Evolutionary conservation across 2,797 vertebrate genomes (phyloP).

Genomic region (Cyprinodon diabolis): DNA sequence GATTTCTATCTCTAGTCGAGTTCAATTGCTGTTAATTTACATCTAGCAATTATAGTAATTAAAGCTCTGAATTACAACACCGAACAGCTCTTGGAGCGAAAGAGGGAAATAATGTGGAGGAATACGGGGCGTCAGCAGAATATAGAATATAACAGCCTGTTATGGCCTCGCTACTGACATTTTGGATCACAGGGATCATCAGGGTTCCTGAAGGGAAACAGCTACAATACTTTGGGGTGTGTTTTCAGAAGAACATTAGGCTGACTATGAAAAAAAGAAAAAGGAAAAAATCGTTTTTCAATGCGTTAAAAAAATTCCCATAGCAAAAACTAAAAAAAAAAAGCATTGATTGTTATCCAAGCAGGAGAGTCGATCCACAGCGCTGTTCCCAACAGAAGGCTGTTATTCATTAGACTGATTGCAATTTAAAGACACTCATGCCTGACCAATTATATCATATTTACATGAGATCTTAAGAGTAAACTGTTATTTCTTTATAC

Average conservation of each 20-base stretch:
- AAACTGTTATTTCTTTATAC: constrained; percentile 72
- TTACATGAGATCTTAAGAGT: constrained; percentile 68
- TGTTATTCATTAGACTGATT: constrained; percentile 79
- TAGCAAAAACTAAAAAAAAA: constrained; percentile 54
- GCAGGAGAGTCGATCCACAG: constrained; percentile 57
- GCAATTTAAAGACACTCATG: constrained; percentile 74
- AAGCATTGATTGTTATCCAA: constrained; percentile 50
- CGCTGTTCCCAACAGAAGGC: constrained; percentile 68
- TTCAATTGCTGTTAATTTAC: constrained; percentile 84
- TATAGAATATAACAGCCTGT: constrained; percentile 42
- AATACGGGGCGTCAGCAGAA: constrained; percentile 71
- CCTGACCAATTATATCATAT: constrained; percentile 73
- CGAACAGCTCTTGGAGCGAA: constrained; percentile 57
- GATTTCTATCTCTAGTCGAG: constrained; percentile 83
- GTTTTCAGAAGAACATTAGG: constrained; percentile 11
- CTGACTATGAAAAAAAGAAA: constrained; percentile 6
- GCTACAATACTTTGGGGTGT: constrained; percentile 15
- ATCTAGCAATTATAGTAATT: constrained; percentile 83
- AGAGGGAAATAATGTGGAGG: constrained; percentile 59
- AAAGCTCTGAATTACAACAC: constrained; percentile 71
- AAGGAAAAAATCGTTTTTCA: constrained; percentile 33
- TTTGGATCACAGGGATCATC: constrained; percentile 55
- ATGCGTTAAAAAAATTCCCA: constrained; percentile 49
- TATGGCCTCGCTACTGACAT: constrained; percentile 41
- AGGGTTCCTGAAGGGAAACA: constrained; percentile 43